phyloP scores from a whole-genome alignment of 2,888 invertebrate genomes.

The Hemithea aestivaria region DNA sequence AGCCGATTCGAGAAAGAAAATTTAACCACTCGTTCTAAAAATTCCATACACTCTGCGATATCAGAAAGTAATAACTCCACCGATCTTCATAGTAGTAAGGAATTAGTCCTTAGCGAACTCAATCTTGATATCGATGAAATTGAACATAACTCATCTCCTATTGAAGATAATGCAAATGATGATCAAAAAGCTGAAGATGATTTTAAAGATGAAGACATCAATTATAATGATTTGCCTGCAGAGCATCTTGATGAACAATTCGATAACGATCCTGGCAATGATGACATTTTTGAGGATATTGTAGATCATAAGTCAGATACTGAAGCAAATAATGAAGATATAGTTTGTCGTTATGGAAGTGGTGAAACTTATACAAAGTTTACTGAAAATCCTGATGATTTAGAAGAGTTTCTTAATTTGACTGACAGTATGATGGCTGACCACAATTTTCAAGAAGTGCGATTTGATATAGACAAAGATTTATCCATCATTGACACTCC shows the following conservation, averaged over 20 bases:
- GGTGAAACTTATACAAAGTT: slow-evolving; percentile 72
- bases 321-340: slow-evolving; percentile 34
- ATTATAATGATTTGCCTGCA: slow-evolving; percentile 40
- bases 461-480: slow-evolving; percentile 35
- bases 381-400: slow-evolving; percentile 59
- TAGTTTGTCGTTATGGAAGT: slow-evolving; percentile 58
- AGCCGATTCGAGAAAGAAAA: too few relatives aligned
- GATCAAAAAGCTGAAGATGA: slow-evolving; percentile 10
- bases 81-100: slow-evolving; percentile 28
- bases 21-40: slow-evolving; percentile 28
- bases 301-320: slow-evolving; percentile 43
- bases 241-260: slow-evolving; percentile 54
- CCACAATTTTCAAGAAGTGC: slow-evolving; percentile 33
- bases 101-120: slow-evolving; percentile 23
- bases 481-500: slow-evolving; percentile 60
- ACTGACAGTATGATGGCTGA: slow-evolving; percentile 61
- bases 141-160: slow-evolving; percentile 2
- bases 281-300: slow-evolving; percentile 45
- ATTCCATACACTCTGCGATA: slow-evolving; percentile 26
- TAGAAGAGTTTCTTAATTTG: slow-evolving; percentile 65
- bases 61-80: slow-evolving; percentile 30
- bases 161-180: not conserved
- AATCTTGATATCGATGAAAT: slow-evolving; percentile 15
- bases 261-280: slow-evolving; percentile 48
- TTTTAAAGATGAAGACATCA: slow-evolving; percentile 28